Percentiles rank a stretch among this genome's conserved stretches.
Evolutionary conservation across 2,888 invertebrate species (phyloP).

Genomic region (Eudasyphora cyanicolor): DNA sequence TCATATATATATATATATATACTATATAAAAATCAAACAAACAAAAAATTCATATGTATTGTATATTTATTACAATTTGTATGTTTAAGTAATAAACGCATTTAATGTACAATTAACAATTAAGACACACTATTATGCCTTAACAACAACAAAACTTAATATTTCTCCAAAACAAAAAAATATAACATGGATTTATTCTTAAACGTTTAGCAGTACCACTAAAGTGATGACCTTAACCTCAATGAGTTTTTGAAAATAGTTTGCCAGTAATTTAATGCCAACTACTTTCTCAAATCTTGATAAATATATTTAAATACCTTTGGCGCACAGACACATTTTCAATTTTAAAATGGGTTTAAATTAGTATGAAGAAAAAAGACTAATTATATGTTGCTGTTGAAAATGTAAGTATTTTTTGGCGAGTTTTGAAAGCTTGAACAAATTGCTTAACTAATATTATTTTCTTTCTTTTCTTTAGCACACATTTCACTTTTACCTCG

Average conservation of each 20-base stretch:
- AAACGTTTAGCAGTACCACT: background rate
- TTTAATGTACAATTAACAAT: constrained; percentile 64
- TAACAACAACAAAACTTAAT: background rate
- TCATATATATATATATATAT: constrained; percentile 33
- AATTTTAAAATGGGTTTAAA: background rate
- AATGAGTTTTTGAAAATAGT: background rate
- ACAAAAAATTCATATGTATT: constrained; percentile 33
- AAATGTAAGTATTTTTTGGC: background rate
- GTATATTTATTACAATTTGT: constrained; percentile 52
- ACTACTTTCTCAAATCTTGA: constrained; percentile 1
- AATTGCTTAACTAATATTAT: background rate
- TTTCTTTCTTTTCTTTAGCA: background rate
- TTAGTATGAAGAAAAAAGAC: background rate
- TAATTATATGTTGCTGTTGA: background rate
- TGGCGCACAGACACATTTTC: background rate
- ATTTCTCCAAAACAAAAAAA: no score
- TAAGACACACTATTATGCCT: constrained; percentile 41
- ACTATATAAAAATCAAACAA: constrained; percentile 47
- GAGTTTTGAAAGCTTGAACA: background rate
- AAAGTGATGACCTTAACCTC: background rate
- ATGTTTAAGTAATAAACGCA: constrained; percentile 64
- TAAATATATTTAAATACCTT: no score
- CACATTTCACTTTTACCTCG: background rate
- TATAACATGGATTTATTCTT: background rate
- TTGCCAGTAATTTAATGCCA: constrained; percentile 6